Evolutionary conservation across 1,140 invertebrate species (phyloP).

Genomic region (Aphaenogaster ashmeadi): DNA sequence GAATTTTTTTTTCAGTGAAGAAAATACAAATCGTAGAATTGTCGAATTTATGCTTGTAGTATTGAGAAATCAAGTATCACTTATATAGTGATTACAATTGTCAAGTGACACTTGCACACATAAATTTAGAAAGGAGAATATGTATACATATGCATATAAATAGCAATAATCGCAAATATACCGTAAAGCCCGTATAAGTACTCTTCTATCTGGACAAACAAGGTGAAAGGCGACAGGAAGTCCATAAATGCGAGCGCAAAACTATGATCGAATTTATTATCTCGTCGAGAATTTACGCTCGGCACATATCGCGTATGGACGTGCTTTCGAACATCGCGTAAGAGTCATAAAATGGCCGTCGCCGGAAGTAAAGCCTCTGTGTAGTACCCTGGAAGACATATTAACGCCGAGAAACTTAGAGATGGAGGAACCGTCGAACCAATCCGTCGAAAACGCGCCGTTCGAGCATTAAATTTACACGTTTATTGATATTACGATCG

Average conservation of each 20-base stretch:
- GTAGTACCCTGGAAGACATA: background rate
- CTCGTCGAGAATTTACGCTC: background rate
- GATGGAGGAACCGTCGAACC: background rate
- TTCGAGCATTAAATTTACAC: slow-evolving; percentile 30
- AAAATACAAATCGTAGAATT: background rate
- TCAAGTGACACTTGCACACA: no score
- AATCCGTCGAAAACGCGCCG: slow-evolving; percentile 9
- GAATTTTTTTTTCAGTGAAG: no score
- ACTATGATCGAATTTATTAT: background rate
- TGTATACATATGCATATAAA: background rate
- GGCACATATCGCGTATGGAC: background rate
- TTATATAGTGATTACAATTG: no score
- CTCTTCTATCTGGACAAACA: background rate
- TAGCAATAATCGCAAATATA: slow-evolving; percentile 19
- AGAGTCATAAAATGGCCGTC: slow-evolving; percentile 1
- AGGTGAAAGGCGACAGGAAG: slow-evolving; percentile 1
- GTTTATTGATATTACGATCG: slow-evolving; percentile 22
- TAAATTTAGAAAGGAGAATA: slow-evolving; percentile 14
- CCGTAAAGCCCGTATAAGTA: slow-evolving; percentile 13
- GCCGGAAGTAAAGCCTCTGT: background rate
- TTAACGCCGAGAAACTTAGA: slow-evolving; percentile 10
- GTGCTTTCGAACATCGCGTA: slow-evolving; percentile 7
- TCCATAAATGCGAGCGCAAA: slow-evolving; percentile 5
- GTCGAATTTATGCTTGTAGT: background rate
- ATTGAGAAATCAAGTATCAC: background rate